Base-by-base conservation (phyloP, 2,797 vertebrate species). In the Calcarius lapponicus region DNA sequence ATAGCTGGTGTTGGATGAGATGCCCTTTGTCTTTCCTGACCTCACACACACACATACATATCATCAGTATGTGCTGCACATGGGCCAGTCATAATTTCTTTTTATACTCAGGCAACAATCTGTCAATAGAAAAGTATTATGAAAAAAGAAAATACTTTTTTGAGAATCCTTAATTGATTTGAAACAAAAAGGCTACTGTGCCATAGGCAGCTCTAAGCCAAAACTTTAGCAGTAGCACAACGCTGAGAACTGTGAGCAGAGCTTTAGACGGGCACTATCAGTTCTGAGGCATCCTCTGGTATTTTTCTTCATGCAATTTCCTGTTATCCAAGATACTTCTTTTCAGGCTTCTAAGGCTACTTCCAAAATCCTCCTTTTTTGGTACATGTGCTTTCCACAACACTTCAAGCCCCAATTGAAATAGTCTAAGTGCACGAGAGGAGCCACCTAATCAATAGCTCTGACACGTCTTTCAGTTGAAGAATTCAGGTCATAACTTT, bases 1-100 rank as follows among this genome's bases (percentile, higher is more conserved):
- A 36, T 1, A 75, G 40, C 28, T 43, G 48, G 29, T 17, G 32
- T 13, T 7, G 1, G 29, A 54, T 2, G 0, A 90, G 40, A 53
- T 38, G 13, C 7, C 19, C 13, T 65, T 81, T 70, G 22, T n/a
- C n/a, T 40, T 53, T 65, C 48, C 42, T 65, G 34, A 53, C 31
- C 40, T 58, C 40, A 50, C 28, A 28, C 4, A 17, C 5, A 61
- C 21, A 31, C 4, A 1, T 1, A 6, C 10, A 1, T 5, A 65
- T 24, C 16, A 50, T 20, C 29, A 57, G 24, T 17, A 70, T 13
- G 17, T 4, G 1, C 19, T 8, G 5, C 42, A 57, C 3, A 20
- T 2, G 5, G 42, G 28, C 43, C 17, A 6, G 38, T 40, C 18
- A 15, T 32, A 12, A 43, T 43, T 76, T 61, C 13, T 60, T 80